phyloP scores from a whole-genome alignment of 2,888 invertebrate species.

The Meandrusa payeni region DNA sequence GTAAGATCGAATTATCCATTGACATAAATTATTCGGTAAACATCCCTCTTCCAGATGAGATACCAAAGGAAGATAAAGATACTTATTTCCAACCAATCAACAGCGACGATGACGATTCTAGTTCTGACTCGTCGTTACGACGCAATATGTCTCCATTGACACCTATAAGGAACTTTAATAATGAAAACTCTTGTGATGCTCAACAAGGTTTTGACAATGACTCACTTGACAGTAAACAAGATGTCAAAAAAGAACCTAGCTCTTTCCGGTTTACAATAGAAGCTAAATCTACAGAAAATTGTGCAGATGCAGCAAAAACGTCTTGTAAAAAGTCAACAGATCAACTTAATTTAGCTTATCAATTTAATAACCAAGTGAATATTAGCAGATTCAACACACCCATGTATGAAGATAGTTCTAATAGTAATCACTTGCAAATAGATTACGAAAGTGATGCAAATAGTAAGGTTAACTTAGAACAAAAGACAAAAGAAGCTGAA shows the following conservation, averaged over 20 bases:
- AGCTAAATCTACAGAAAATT: constrained; percentile 53
- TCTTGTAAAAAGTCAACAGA: constrained; percentile 58
- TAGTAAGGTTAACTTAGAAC: constrained; percentile 62
- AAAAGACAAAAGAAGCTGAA: constrained; percentile 53
- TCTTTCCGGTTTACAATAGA: constrained; percentile 67
- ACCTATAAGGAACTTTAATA: constrained; percentile 69
- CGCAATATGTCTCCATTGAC: constrained; percentile 74
- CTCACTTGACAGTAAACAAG: constrained; percentile 44
- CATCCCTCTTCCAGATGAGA: constrained; percentile 59
- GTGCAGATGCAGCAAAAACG: constrained; percentile 41
- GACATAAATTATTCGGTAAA: constrained; percentile 29
- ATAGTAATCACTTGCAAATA: constrained; percentile 66
- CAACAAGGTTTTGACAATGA: constrained; percentile 71
- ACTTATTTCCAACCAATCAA: constrained; percentile 56
- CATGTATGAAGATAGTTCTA: constrained; percentile 69
- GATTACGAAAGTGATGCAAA: constrained; percentile 75
- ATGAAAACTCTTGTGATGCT: constrained; percentile 73
- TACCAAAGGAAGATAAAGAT: constrained; percentile 43
- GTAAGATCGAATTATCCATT: constrained; percentile 34
- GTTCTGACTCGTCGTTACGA: constrained; percentile 64
- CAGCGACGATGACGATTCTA: constrained; percentile 65
- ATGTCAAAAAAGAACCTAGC: constrained; percentile 58
- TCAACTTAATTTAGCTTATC: constrained; percentile 50
- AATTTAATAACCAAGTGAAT: constrained; percentile 64
- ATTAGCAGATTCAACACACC: constrained; percentile 64